Base-by-base conservation (phyloP, 2,888 invertebrate species). In the Chorisops tibialis region DNA sequence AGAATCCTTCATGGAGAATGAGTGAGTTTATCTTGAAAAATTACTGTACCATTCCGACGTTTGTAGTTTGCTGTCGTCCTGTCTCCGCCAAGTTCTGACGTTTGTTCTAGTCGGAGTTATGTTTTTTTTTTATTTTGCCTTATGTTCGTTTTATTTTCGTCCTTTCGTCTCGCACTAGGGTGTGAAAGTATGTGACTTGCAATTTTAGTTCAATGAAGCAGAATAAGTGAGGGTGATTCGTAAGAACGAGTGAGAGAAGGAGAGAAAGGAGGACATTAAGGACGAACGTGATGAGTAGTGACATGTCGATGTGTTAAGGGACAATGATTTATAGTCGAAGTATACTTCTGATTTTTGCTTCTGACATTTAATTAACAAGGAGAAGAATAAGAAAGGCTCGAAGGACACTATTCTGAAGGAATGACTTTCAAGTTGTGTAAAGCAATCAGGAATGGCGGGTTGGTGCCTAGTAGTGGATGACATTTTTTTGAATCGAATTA, bases 121-220 rank as follows among this genome's bases (percentile, higher is more conserved):
- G 9, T 21, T 6, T 21, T 7, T 14, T 48, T 48, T 11, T 22
- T 48, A 30, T 48, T n/a, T n/a, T 49, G 12, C 14, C 30, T 24
- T 24, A n/a, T n/a, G n/a, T n/a, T n/a, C n/a, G 12, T 21, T 49
- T 49, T 24, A 12, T 59, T 43, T 22, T 45, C 56, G 56, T 56
- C 43, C 45, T 45, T 56, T 24, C 43, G 21, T 24, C 45, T 9
- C 18, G 37, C 38, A 48, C 1, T 47, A 62, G 67, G 68, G 69
- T 69, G 69, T 67, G 66, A 69, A 69, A 69, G 67, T 69, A 69
- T 69, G 69, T 69, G 69, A 69, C 69, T 69, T 68, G 69, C 68
- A 69, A 69, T 69, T 68, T 67, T 67, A 68, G 68, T 67, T 67
- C 68, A 68, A 21, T 67, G 68, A 69, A 65, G 67, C 61, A 67